A percentile compares a stretch with the other conserved stretches of the same genome.
phyloP scores from a whole-genome alignment of 2,797 vertebrate genomes.

The Paramormyrops hopkinsi region DNA sequence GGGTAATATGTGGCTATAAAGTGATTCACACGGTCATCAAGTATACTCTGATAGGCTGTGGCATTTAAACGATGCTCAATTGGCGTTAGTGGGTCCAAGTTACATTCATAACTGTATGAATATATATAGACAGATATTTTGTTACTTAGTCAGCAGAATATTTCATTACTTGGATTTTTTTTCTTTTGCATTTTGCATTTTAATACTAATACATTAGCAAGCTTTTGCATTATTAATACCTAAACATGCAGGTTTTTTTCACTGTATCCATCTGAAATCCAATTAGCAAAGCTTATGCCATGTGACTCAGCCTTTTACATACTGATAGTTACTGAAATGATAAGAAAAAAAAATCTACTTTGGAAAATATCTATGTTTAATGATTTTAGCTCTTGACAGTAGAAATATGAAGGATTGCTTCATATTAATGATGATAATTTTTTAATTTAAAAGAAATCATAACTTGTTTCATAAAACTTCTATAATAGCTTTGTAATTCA shows the following conservation, averaged over 20 bases:
- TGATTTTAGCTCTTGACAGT: background rate
- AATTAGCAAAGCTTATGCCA: background rate
- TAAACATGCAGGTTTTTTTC: background rate
- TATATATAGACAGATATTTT: background rate
- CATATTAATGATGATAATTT: background rate
- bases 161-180: background rate
- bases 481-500: background rate
- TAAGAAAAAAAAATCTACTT: background rate
- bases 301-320: background rate
- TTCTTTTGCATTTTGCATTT: background rate
- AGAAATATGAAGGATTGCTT: background rate
- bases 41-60: background rate
- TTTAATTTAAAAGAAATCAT: background rate
- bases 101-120: background rate
- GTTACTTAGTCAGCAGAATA: background rate
- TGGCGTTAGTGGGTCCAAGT: background rate
- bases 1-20: background rate
- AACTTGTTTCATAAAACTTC: background rate
- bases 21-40: background rate
- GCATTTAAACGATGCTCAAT: background rate
- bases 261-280: background rate
- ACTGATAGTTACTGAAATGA: background rate
- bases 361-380: background rate
- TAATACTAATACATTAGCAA: background rate
- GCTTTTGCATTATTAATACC: constrained; percentile 5